Evolutionary conservation across 1,140 invertebrate genomes (phyloP).

Genomic region (Listronotus bonariensis): DNA sequence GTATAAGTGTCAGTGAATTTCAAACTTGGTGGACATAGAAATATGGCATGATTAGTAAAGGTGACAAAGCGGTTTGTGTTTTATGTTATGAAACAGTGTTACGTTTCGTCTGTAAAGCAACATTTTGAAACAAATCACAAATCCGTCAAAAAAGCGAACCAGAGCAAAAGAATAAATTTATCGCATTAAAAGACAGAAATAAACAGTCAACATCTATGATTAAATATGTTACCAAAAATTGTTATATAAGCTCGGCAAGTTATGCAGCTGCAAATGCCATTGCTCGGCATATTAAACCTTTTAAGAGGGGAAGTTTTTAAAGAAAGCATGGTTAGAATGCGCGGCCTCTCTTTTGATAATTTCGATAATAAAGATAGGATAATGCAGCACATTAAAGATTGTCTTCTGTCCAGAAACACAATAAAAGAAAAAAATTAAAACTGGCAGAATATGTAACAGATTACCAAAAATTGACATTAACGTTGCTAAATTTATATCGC

Average conservation of each 20-base stretch:
- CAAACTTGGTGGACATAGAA: constrained; percentile 36
- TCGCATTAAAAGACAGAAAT: constrained; percentile 36
- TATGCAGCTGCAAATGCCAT: constrained; percentile 34
- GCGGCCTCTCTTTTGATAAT: constrained; percentile 30
- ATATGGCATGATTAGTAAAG: constrained; percentile 37
- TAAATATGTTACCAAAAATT: constrained; percentile 36
- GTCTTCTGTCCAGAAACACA: constrained; percentile 39
- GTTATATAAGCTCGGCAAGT: constrained; percentile 33
- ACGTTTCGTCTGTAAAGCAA: constrained; percentile 37
- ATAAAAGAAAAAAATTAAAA: constrained; percentile 40
- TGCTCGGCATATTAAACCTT: constrained; percentile 13
- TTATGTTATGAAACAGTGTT: constrained; percentile 41
- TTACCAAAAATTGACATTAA: constrained; percentile 30
- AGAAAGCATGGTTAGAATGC: constrained; percentile 28
- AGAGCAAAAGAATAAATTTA: constrained; percentile 33
- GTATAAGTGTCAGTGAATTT: constrained; percentile 32
- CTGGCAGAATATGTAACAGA: constrained; percentile 40
- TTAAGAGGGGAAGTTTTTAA: constrained; percentile 21
- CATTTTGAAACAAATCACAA: constrained; percentile 39
- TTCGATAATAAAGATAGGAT: constrained; percentile 39
- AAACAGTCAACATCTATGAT: constrained; percentile 33
- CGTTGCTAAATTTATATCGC: neutral
- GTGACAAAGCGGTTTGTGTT: constrained; percentile 39
- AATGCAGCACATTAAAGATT: constrained; percentile 38
- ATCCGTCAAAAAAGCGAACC: constrained; percentile 24